Evolutionary conservation across 2,888 invertebrate species (phyloP).

Genomic region (Celastrina argiolus): DNA sequence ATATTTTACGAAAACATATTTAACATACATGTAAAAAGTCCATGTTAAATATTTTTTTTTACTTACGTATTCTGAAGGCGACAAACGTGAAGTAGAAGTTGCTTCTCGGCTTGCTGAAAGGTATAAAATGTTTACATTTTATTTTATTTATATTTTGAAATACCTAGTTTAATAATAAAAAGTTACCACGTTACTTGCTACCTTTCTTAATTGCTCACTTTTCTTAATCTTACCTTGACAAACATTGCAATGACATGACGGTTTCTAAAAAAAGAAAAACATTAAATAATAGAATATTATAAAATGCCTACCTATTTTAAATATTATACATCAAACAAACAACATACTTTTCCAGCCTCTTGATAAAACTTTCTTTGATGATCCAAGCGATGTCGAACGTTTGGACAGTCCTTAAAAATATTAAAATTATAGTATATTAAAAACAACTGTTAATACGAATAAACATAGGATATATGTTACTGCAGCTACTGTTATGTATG

Average conservation of each 20-base stretch:
- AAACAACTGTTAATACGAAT: too few species aligned
- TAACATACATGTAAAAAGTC: too few species aligned
- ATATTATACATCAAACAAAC: too few species aligned
- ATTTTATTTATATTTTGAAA: too few species aligned
- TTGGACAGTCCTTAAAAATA: background rate
- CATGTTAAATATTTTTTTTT: too few species aligned
- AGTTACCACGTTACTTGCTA: background rate
- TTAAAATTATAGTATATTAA: too few species aligned
- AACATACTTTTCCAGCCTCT: background rate
- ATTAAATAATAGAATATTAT: too few species aligned
- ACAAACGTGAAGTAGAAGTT: background rate
- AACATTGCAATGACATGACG: background rate
- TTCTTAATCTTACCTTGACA: conserved; percentile 10
- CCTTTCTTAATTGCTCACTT: too few species aligned
- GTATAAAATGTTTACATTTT: background rate
- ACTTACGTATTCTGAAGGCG: background rate
- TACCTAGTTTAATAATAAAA: background rate
- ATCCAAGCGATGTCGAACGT: background rate
- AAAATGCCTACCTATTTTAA: too few species aligned
- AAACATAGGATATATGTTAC: too few species aligned
- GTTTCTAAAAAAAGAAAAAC: background rate
- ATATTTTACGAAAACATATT: too few species aligned
- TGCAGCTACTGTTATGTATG: too few species aligned
- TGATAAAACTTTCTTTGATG: background rate
- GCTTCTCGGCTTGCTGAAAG: background rate